A percentile compares a stretch with the other conserved stretches of the same genome.
Conservation (phyloP, 2,888 invertebrate species). For the Nebria brevicollis region DNA sequence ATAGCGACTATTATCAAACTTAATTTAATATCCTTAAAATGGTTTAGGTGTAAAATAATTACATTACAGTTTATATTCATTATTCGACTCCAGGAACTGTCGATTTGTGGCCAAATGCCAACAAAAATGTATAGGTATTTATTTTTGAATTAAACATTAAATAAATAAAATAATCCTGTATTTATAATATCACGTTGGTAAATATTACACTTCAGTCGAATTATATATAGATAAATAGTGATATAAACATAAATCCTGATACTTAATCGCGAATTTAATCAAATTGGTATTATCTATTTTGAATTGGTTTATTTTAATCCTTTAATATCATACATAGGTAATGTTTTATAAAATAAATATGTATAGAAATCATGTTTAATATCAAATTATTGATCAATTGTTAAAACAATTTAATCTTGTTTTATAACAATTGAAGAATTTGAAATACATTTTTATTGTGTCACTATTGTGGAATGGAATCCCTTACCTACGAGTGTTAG, state of each 20-base stretch:
- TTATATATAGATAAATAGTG: not conserved
- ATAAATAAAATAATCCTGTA: not conserved
- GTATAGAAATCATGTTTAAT: not conserved
- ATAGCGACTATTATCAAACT: not conserved
- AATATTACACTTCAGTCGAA: not conserved
- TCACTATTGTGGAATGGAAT: not conserved
- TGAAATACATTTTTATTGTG: not conserved
- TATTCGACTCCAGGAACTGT: not conserved
- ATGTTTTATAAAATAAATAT: not conserved
- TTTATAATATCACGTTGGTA: not conserved
- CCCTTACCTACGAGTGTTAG: not conserved
- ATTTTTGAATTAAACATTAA: not conserved
- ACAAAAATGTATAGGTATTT: not conserved
- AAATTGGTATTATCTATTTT: not conserved
- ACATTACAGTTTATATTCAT: not conserved
- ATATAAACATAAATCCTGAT: not conserved
- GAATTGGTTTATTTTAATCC: not conserved
- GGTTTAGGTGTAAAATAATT: not conserved
- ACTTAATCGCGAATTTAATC: not conserved
- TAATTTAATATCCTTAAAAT: not conserved
- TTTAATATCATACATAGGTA: not conserved
- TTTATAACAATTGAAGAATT: not conserved
- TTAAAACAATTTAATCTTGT: not conserved
- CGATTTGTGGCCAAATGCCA: not conserved
- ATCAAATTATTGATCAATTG: not conserved